Evolutionary conservation across 2,113 vertebrate genomes (phyloP).

Genomic region (Leucopternis melanops): DNA sequence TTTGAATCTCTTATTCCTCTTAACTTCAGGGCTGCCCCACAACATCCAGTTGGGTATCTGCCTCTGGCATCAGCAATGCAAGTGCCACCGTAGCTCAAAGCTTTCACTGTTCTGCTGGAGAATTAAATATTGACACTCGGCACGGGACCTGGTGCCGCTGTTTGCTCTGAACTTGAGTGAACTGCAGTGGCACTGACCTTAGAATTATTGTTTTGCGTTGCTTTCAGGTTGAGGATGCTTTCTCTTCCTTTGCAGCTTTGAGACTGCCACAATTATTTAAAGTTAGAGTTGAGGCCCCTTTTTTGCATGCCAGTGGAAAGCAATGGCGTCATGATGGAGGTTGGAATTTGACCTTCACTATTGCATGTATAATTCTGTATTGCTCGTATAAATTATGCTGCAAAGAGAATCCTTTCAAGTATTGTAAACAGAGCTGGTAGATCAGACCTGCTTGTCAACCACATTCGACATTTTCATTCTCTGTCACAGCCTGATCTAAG

Average conservation of each 20-base stretch:
- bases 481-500: constrained; percentile 51
- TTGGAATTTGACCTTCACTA: neutral
- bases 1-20: neutral
- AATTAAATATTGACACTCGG: neutral
- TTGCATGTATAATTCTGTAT: neutral
- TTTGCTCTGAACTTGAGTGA: neutral
- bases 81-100: neutral
- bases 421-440: constrained; percentile 14
- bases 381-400: neutral
- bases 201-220: neutral
- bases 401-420: neutral
- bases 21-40: neutral
- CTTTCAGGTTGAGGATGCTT: neutral
- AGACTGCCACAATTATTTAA: neutral
- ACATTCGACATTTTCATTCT: constrained; percentile 18
- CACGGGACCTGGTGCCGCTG: neutral
- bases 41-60: neutral
- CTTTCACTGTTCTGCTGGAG: neutral
- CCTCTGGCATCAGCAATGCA: neutral
- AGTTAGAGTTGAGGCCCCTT: neutral
- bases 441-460: constrained; percentile 14
- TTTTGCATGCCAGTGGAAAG: neutral
- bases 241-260: neutral
- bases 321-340: neutral
- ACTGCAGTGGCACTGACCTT: accelerated